A percentile compares a stretch with the other conserved stretches of the same genome.
phyloP scores from a whole-genome alignment of 2,113 vertebrate species.

The Cyphomyrus plagiostoma region DNA sequence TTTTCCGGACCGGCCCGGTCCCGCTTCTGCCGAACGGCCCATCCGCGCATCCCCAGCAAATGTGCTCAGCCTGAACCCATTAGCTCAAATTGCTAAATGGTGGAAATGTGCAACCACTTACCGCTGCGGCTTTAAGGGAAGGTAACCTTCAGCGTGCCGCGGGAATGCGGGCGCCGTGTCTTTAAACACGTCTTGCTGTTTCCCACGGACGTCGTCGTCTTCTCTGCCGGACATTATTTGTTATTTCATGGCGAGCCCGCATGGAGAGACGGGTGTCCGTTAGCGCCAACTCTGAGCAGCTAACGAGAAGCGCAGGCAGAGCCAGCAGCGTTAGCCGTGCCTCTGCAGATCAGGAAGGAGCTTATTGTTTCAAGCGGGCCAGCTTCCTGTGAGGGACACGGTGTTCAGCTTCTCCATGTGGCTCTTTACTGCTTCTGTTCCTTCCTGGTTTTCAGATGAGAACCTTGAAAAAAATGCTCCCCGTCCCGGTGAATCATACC shows the following conservation, averaged over 20 bases:
- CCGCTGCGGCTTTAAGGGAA: conserved; percentile 53
- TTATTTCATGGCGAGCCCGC: conserved; percentile 22
- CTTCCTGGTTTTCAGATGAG: background rate
- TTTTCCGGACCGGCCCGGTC: background rate
- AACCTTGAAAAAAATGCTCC: background rate
- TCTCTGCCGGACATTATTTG: conserved; percentile 17
- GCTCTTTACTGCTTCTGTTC: background rate
- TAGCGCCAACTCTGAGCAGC: background rate
- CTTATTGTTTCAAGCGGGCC: background rate
- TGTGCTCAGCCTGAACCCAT: conserved; percentile 60
- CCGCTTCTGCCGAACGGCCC: conserved; percentile 30
- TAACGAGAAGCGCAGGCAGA: background rate
- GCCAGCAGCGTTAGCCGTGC: too few species aligned
- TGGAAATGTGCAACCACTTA: conserved; percentile 64
- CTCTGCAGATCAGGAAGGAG: background rate
- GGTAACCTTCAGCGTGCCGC: conserved; percentile 57
- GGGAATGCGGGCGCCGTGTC: conserved; percentile 38
- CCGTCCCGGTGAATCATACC: background rate
- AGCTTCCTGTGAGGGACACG: background rate
- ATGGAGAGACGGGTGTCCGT: conserved; percentile 6
- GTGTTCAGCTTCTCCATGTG: background rate
- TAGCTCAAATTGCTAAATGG: conserved; percentile 63
- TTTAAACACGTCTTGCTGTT: conserved; percentile 32
- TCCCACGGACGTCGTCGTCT: conserved; percentile 23
- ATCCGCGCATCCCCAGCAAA: conserved; percentile 38